These are phyloP conservation scores for Silurus asotus DNA, from an alignment of 2,113 vertebrate species.

Conservation along the genomic window DNA sequence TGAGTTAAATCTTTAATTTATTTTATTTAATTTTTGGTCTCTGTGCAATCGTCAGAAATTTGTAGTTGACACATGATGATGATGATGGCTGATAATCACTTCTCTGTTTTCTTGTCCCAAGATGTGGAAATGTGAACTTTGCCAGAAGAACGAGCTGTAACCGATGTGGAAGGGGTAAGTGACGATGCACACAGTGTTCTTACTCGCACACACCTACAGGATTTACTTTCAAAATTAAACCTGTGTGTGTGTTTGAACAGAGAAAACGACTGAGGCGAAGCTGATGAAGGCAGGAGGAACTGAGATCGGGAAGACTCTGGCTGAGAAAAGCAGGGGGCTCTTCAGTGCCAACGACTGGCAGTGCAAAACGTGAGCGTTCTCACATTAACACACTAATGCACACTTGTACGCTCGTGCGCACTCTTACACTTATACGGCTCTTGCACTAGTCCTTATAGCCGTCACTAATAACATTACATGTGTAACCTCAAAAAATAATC, in stretches of 20 bases:
- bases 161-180: slow-evolving; percentile 88
- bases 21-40: no score
- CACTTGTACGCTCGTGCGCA: not conserved
- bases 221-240: not conserved
- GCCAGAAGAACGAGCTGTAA: slow-evolving; percentile 96
- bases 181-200: not conserved
- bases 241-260: slow-evolving; percentile 61
- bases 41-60: no score
- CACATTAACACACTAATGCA: not conserved
- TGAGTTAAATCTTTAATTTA: no score
- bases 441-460: not conserved
- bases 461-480: not conserved
- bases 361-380: slow-evolving; percentile 88
- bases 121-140: slow-evolving; percentile 97
- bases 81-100: not conserved
- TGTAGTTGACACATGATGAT: no score
- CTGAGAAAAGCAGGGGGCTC: slow-evolving; percentile 94
- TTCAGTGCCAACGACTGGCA: slow-evolving; percentile 99
- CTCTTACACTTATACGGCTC: not conserved
- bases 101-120: slow-evolving; percentile 52
- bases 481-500: not conserved
- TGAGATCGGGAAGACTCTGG: slow-evolving; percentile 97
- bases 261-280: slow-evolving; percentile 97
- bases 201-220: not conserved
- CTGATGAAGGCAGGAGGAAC: slow-evolving; percentile 99